Evolutionary conservation across 2,888 invertebrate species (phyloP).

Genomic region (Cerceris rybyensis): DNA sequence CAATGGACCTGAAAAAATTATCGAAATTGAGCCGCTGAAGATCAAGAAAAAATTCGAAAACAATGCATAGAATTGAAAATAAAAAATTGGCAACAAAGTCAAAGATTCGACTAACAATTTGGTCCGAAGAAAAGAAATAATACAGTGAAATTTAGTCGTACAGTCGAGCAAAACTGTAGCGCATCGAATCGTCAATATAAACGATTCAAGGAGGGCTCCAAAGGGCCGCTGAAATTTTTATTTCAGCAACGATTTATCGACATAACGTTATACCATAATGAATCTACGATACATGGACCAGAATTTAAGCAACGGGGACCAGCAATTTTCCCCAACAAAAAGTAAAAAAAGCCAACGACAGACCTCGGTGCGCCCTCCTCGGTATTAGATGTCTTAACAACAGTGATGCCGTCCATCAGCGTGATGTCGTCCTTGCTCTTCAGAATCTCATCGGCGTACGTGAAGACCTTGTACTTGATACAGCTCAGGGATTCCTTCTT

Average conservation of each 20-base stretch:
- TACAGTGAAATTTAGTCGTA: too few relatives aligned
- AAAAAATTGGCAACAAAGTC: neutral
- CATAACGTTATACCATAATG: too few relatives aligned
- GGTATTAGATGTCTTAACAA: conserved; percentile 88
- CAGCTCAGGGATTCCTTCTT: conserved; percentile 93
- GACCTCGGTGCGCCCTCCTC: conserved; percentile 91
- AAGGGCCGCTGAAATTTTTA: too few relatives aligned
- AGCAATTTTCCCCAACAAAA: neutral
- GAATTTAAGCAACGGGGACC: too few relatives aligned
- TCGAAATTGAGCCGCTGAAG: neutral
- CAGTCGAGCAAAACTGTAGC: too few relatives aligned
- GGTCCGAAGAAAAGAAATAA: too few relatives aligned
- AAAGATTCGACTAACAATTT: neutral
- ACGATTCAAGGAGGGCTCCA: too few relatives aligned
- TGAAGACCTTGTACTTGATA: conserved; percentile 93
- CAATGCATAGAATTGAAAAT: neutral
- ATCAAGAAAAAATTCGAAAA: neutral
- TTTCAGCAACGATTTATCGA: too few relatives aligned
- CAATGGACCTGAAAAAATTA: conserved; percentile 75
- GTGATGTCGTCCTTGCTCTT: conserved; percentile 91
- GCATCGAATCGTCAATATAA: too few relatives aligned
- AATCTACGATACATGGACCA: neutral
- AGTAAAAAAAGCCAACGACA: conserved; percentile 83
- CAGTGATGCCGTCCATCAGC: conserved; percentile 91
- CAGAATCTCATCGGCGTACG: conserved; percentile 92